These are phyloP conservation scores for Spheniscus humboldti DNA, from an alignment of 2,797 vertebrate species.

Conservation along the genomic window DNA sequence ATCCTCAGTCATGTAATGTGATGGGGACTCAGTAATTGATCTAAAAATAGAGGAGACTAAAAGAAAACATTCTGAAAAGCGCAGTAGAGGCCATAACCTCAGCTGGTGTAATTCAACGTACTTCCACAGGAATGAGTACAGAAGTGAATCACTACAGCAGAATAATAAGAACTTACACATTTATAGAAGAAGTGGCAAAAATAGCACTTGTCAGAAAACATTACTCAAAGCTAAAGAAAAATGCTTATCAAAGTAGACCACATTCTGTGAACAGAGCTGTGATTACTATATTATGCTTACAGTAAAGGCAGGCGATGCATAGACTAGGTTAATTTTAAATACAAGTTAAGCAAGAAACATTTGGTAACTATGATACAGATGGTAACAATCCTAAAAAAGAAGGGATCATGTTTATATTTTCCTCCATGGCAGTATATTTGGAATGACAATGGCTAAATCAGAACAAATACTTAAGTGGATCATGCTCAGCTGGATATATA, in stretches of 20 bases:
- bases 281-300: constrained; percentile 42
- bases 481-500: neutral
- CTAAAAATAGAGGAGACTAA: constrained; percentile 48
- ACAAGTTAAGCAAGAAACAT: constrained; percentile 38
- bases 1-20: constrained; percentile 39
- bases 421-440: constrained; percentile 44
- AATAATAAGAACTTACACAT: constrained; percentile 36
- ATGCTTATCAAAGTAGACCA: constrained; percentile 23
- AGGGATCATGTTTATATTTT: constrained; percentile 60
- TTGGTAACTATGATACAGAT: constrained; percentile 48
- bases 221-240: constrained; percentile 50
- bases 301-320: constrained; percentile 24
- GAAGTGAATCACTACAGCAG: constrained; percentile 44
- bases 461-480: constrained; percentile 37
- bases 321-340: constrained; percentile 48
- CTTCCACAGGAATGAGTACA: constrained; percentile 5
- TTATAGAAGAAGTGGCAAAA: constrained; percentile 26
- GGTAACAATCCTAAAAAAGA: constrained; percentile 56
- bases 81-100: constrained; percentile 7
- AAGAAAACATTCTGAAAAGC: constrained; percentile 24
- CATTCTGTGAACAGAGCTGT: constrained; percentile 31
- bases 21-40: constrained; percentile 36
- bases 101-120: constrained; percentile 39
- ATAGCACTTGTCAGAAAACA: constrained; percentile 42
- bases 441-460: constrained; percentile 59